Base-by-base conservation (phyloP, 2,797 vertebrate genomes). In the Melanotaenia parkinsoni region DNA sequence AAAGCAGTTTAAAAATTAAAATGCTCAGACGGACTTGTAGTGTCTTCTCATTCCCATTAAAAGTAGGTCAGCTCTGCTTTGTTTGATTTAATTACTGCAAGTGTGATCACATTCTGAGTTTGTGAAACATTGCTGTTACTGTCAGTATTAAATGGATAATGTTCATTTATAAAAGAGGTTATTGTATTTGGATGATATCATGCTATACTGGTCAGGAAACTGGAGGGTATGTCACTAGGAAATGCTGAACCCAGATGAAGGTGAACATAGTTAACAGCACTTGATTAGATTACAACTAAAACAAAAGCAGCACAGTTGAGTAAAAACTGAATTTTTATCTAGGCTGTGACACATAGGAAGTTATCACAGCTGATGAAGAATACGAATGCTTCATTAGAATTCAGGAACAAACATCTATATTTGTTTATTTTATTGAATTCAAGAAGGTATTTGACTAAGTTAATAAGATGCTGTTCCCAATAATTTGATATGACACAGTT, bases 61-160 rank as follows among this genome's bases (percentile, higher is more conserved):
- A 67, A 66, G 59, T 54, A 67, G 47, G 16, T 61, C 26, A 64
- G 24, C 10, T 32, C 20, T 43, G 11, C 5, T 54, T 18, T 28
- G n/a, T 40, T 54, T 30, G 2, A 14, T 16, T 56, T 12, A 33
- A n/a, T 53, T 1, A 59, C n/a, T 40, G 63, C 11, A 33, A 26
- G 4, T 51, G 26, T n/a, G 61, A 61, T 53, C 24, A 14, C n/a
- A 43, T 53, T n/a, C n/a, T 37, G 24, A 10, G 16, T 38, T 10
- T 59, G 12, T 35, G 35, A 18, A 59, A 47, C 35, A 14, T 58
- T n/a, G 37, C 38, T 67, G 7, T 58, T 2, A 7, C 45, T 9
- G 11, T 12, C n/a, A 5, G 22, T 53, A 10, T 26, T 4, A 26
- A 26, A 13, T 53, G 22, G 56, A 16, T 32, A 30, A 40, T 8